Evolutionary conservation across 2,888 invertebrate genomes (phyloP), one percentile per base, ranked within the genome.

Genomic region (Cephus pygmeus): DNA sequence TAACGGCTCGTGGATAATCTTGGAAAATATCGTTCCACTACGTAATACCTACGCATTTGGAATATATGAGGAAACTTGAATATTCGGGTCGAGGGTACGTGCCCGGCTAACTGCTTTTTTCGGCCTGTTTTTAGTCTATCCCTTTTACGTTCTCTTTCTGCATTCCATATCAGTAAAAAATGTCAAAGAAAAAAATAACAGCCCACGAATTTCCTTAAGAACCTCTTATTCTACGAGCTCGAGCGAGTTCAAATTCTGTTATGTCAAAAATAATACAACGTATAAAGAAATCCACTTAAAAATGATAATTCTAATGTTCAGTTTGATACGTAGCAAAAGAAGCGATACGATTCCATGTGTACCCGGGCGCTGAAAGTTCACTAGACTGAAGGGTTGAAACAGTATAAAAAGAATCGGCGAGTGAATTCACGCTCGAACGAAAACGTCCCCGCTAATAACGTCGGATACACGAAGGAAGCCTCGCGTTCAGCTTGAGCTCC

Each of bases 401-500:
- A 34, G 75, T 75, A 69, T 77, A 79, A 77, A 76, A 75, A 40
- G 69, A 76, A 75, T 76, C 77, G 40, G 77, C 40, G 81, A 80
- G 78, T 80, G 68, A 69, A 35, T 78, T 81, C 78, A 76, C 76
- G 76, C 76, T 68, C 75, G 78, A 75, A 77, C 76, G 80, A 83
- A 83, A 82, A 82, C 79, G 81, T 83, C 79, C 80, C 80, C 83
- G 80, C 82, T 83, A 84, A 84, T 84, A 84, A 82, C 80, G 79
- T 79, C 79, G 80, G 76, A 77, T 80, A 81, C 77, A 75, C 76
- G 73, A 75, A 30, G 75, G 35, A 56, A 23, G 71, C 30, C 69
- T 34, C 73, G 69, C 76, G 34, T 81, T 81, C 80, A 77, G 12
- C 75, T 56, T 75, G 34, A 34, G 79, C 73, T 78, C 78, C 23